Conservation (phyloP, 2,888 invertebrate genomes). For the Marronus borbonicus region DNA sequence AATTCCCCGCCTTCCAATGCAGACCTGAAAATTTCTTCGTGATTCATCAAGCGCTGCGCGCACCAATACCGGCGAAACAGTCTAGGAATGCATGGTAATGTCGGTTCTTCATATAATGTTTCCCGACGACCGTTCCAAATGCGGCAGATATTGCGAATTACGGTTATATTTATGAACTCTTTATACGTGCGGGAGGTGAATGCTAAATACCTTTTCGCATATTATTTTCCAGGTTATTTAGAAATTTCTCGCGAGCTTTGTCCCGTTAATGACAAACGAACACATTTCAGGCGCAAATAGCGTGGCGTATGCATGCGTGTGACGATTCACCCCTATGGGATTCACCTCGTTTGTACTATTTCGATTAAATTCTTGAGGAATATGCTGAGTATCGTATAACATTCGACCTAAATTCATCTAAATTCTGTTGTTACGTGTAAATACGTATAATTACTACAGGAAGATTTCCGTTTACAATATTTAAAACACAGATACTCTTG, state of each 20-base stretch:
- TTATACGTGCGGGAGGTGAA: constrained; percentile 66
- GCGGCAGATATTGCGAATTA: constrained; percentile 64
- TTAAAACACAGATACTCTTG: no score
- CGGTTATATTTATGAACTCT: constrained; percentile 64
- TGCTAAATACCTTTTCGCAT: constrained; percentile 62
- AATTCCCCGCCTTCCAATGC: constrained; percentile 24
- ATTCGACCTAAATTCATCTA: background rate
- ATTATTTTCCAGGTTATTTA: constrained; percentile 42
- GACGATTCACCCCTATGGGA: background rate
- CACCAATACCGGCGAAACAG: constrained; percentile 58
- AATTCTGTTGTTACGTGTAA: background rate
- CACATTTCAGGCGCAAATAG: constrained; percentile 18
- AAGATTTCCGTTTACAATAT: no score
- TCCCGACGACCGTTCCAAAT: background rate
- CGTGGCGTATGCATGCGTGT: constrained; percentile 10
- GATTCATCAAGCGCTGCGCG: constrained; percentile 57
- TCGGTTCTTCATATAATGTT: constrained; percentile 62
- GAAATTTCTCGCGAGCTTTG: constrained; percentile 45
- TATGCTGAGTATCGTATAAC: background rate
- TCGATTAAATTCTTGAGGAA: background rate
- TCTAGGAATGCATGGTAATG: constrained; percentile 65
- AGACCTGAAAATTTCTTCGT: constrained; percentile 61
- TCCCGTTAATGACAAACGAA: constrained; percentile 37
- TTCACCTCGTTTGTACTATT: constrained; percentile 21
- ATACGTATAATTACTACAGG: no score